phyloP scores from a whole-genome alignment of 2,113 vertebrate species.

The Semnornis frantzii region DNA sequence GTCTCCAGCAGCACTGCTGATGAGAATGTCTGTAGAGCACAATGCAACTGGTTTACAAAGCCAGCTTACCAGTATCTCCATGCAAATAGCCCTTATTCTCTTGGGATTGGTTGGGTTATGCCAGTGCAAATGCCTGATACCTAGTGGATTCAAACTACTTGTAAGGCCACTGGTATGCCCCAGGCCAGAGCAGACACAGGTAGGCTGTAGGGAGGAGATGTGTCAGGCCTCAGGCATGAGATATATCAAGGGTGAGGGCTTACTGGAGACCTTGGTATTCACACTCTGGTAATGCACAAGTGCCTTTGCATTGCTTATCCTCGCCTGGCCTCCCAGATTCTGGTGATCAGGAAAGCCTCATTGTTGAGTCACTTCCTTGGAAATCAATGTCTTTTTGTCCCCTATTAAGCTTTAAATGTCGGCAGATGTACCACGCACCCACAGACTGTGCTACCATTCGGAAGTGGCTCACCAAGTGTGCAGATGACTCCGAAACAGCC shows the following conservation, averaged over 20 bases:
- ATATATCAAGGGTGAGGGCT: not conserved
- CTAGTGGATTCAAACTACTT: not conserved
- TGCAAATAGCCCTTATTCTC: not conserved
- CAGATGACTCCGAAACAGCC: conserved; percentile 98
- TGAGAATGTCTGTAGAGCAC: not conserved
- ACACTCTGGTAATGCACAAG: not conserved
- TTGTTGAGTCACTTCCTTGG: not conserved
- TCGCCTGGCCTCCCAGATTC: not conserved
- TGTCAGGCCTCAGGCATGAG: rapidly evolving
- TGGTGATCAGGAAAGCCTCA: not conserved
- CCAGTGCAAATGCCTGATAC: not conserved
- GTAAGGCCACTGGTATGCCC: not conserved
- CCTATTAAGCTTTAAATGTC: conserved; percentile 91
- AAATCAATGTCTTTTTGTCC: not conserved
- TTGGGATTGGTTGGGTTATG: not conserved
- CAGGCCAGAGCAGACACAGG: not conserved
- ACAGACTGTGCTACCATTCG: conserved; percentile 98
- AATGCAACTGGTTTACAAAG: not conserved
- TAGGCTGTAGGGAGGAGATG: not conserved
- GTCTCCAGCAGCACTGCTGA: not conserved
- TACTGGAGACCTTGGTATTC: not conserved
- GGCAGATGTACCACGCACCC: conserved; percentile 99
- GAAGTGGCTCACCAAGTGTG: conserved; percentile 99
- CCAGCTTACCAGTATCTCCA: not conserved
- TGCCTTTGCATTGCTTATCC: not conserved